phyloP scores from a whole-genome alignment of 1,140 invertebrate genomes.

The Drosophila yakuba region DNA sequence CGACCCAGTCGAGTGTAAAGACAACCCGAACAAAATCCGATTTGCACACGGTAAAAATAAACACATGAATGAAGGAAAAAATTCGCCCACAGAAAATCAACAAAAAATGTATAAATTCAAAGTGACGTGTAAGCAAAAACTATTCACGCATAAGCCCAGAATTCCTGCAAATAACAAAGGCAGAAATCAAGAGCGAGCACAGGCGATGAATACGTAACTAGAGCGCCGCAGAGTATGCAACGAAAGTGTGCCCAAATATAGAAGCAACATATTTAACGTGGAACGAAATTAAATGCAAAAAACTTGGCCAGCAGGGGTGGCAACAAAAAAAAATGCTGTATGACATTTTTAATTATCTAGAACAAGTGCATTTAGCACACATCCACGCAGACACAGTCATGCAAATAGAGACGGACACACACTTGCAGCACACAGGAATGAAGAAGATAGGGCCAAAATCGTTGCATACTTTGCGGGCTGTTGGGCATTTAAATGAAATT shows the following conservation, averaged over 20 bases:
- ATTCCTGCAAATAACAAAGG: conserved; percentile 28
- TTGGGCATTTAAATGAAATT: conserved; percentile 73
- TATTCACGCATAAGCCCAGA: conserved; percentile 51
- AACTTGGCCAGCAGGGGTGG: conserved; percentile 8
- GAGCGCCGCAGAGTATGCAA: conserved; percentile 13
- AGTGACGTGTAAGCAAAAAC: conserved; percentile 61
- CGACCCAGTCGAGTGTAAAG: conserved; percentile 31
- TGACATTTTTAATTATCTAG: conserved; percentile 80
- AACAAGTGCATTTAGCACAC: conserved; percentile 73
- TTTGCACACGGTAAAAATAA: conserved; percentile 44
- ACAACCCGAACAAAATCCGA: conserved; percentile 24
- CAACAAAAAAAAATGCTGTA: conserved; percentile 27
- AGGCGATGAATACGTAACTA: conserved; percentile 43
- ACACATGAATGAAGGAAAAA: conserved; percentile 7
- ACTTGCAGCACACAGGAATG: neutral
- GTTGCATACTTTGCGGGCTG: conserved; percentile 62
- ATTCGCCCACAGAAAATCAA: conserved; percentile 18
- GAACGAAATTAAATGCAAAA: conserved; percentile 54
- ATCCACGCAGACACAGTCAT: conserved; percentile 10
- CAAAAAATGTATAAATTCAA: conserved; percentile 38
- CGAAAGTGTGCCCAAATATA: conserved; percentile 19
- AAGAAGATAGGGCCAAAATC: conserved; percentile 45
- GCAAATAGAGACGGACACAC: conserved; percentile 20
- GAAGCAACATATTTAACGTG: conserved; percentile 13
- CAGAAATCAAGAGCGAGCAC: conserved; percentile 26